phyloP scores from a whole-genome alignment of 2,888 invertebrate genomes.

The Ichneumon xanthorius region DNA sequence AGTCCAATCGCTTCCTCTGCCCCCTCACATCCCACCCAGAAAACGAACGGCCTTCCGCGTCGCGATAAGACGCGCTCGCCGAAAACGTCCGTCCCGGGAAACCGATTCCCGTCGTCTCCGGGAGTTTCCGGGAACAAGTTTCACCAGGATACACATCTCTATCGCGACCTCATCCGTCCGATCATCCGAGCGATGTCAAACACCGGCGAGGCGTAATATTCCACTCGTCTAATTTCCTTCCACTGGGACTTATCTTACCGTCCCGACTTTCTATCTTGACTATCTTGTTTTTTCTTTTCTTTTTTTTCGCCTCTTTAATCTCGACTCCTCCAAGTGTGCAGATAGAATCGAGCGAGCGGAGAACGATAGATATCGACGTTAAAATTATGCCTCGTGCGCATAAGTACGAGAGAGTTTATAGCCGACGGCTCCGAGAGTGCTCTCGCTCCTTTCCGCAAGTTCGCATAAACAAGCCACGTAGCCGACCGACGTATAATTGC shows the following conservation, averaged over 20 bases:
- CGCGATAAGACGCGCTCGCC: slow-evolving; percentile 9
- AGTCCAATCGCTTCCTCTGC: neutral
- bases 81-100: neutral
- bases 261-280: neutral
- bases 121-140: slow-evolving; percentile 6
- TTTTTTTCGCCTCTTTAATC: neutral
- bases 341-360: neutral
- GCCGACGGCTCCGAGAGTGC: slow-evolving; percentile 46
- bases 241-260: slow-evolving; percentile 14
- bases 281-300: neutral
- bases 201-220: neutral
- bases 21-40: too few relatives aligned
- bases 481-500: slow-evolving; percentile 74
- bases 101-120: slow-evolving; percentile 9
- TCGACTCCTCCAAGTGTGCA: neutral
- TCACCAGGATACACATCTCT: neutral
- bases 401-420: slow-evolving; percentile 38
- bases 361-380: neutral
- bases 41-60: neutral
- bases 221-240: slow-evolving; percentile 5
- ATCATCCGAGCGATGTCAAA: slow-evolving; percentile 5
- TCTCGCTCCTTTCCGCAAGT: slow-evolving; percentile 64
- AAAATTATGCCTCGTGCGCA: neutral
- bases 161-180: neutral
- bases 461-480: slow-evolving; percentile 74